phyloP scores from a whole-genome alignment of 2,888 invertebrate genomes.

The Blastobasis adustella region DNA sequence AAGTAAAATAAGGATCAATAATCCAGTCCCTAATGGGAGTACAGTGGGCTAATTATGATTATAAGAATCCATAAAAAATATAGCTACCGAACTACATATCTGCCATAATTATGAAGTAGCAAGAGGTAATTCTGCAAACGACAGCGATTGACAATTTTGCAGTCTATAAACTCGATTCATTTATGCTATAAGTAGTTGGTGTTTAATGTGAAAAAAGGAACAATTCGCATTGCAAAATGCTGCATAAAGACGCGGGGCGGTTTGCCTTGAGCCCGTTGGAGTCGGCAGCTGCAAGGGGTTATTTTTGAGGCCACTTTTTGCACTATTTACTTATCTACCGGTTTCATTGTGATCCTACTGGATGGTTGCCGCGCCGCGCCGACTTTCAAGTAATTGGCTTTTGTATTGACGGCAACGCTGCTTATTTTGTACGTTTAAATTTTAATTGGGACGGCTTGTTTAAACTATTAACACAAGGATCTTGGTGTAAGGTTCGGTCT shows the following conservation, averaged over 20 bases:
- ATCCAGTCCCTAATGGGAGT: too few relatives aligned
- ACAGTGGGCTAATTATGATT: too few relatives aligned
- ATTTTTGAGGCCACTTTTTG: constrained; percentile 59
- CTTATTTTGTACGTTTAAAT: too few relatives aligned
- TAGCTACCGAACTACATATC: too few relatives aligned
- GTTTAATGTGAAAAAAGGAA: constrained; percentile 26
- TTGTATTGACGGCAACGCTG: background rate
- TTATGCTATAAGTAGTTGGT: constrained; percentile 27
- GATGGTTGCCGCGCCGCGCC: constrained; percentile 6
- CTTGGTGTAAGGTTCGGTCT: too few relatives aligned
- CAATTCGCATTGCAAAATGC: constrained; percentile 45
- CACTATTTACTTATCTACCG: constrained; percentile 47
- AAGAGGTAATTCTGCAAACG: background rate
- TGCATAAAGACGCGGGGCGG: constrained; percentile 47
- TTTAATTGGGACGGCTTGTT: too few relatives aligned
- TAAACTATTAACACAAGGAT: too few relatives aligned
- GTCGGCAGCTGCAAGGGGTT: constrained; percentile 55
- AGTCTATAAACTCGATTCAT: constrained; percentile 24
- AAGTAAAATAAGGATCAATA: too few relatives aligned
- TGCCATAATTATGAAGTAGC: too few relatives aligned
- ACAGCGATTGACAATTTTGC: background rate
- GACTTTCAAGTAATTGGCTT: background rate
- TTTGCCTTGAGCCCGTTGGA: constrained; percentile 56
- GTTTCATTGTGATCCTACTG: constrained; percentile 33
- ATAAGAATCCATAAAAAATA: too few relatives aligned